A percentile compares a stretch with the other conserved stretches of the same genome.
phyloP scores from a whole-genome alignment of 2,888 invertebrate species.

The Prenolepis imparis region DNA sequence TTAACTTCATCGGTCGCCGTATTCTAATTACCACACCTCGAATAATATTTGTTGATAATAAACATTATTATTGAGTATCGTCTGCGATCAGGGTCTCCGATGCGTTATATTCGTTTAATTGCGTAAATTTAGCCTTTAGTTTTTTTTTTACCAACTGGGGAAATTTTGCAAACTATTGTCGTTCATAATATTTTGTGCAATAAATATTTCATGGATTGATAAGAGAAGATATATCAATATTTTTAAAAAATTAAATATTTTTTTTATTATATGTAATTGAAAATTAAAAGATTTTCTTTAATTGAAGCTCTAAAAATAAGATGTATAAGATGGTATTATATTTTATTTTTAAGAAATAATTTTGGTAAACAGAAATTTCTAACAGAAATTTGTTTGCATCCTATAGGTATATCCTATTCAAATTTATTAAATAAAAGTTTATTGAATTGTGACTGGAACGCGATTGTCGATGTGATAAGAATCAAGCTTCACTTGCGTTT shows the following conservation, averaged over 20 bases:
- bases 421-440: conserved; percentile 25
- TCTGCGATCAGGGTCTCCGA: conserved; percentile 54
- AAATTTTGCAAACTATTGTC: background rate
- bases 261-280: background rate
- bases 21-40: conserved; percentile 56
- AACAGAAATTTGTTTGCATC: conserved; percentile 19
- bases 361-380: conserved; percentile 48
- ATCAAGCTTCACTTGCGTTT: conserved; percentile 2
- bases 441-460: background rate
- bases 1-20: conserved; percentile 53
- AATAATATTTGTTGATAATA: conserved; percentile 58
- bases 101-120: conserved; percentile 13
- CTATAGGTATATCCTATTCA: background rate
- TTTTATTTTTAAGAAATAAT: background rate
- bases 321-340: background rate
- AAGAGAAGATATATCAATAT: background rate
- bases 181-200: background rate
- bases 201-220: background rate
- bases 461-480: conserved; percentile 8
- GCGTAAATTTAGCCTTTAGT: conserved; percentile 17
- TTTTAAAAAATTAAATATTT: background rate
- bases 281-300: background rate
- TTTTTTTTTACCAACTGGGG: background rate
- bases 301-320: background rate
- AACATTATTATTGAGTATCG: conserved; percentile 56